Percentiles rank a stretch among this genome's conserved stretches.
Evolutionary conservation across 2,888 invertebrate genomes (phyloP).

Genomic region (Julus scandinavius): DNA sequence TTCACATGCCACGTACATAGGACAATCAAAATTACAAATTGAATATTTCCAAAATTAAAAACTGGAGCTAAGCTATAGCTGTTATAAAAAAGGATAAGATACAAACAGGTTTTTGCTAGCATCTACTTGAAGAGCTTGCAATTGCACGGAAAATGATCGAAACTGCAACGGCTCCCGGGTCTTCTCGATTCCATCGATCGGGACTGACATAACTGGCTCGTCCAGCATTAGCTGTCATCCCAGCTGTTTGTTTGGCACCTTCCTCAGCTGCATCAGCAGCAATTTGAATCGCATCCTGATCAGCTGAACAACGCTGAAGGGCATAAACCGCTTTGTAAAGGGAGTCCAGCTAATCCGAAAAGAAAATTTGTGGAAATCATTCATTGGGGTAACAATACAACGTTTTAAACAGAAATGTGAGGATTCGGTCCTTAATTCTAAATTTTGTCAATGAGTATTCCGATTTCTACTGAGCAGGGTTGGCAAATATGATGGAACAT

Average conservation of each 20-base stretch:
- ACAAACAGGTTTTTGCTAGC: background rate
- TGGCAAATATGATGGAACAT: too few species aligned
- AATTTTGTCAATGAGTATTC: background rate
- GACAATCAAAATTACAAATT: too few species aligned
- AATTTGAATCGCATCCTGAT: constrained; percentile 18
- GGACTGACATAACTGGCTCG: constrained; percentile 77
- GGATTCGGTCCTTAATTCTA: background rate
- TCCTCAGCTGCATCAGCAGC: constrained; percentile 62
- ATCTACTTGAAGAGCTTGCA: background rate
- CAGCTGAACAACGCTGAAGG: background rate
- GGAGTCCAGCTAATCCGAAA: constrained; percentile 51
- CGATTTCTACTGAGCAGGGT: too few species aligned
- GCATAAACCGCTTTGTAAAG: background rate
- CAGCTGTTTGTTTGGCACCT: constrained; percentile 65
- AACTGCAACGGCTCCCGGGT: constrained; percentile 68
- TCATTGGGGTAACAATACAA: background rate
- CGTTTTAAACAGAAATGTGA: background rate
- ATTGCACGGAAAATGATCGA: constrained; percentile 61
- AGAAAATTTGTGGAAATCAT: background rate
- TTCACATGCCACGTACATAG: too few species aligned
- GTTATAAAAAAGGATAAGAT: too few species aligned
- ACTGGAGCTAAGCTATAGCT: too few species aligned
- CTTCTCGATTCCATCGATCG: constrained; percentile 66
- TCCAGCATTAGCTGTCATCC: constrained; percentile 73
- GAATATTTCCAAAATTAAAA: too few species aligned